Conservation (phyloP, 2,113 vertebrate genomes). For the Neofelis nebulosa region DNA sequence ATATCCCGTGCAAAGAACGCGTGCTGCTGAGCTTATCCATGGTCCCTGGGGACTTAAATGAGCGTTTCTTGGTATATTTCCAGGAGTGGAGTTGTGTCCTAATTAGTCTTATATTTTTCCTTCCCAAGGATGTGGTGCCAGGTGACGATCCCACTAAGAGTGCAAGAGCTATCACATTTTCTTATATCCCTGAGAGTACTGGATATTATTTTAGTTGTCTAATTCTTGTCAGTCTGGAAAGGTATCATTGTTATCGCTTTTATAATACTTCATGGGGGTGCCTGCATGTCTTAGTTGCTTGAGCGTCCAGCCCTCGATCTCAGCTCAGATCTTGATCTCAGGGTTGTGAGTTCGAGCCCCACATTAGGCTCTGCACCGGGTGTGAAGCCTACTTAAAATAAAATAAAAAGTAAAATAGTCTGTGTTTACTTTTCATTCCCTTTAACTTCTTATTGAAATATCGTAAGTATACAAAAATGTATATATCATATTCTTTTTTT, state of each 20-base stretch:
- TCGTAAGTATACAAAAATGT: background rate
- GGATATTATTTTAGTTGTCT: background rate
- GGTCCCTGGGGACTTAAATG: background rate
- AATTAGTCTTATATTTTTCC: background rate
- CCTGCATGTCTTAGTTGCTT: too few relatives aligned
- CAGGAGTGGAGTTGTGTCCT: background rate
- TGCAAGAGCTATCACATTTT: background rate
- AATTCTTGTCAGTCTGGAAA: background rate
- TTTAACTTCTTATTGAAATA: background rate
- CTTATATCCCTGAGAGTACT: background rate
- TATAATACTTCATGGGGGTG: background rate
- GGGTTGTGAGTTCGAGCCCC: too few relatives aligned
- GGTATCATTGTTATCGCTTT: background rate
- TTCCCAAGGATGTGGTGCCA: accelerated
- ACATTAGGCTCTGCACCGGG: too few relatives aligned
- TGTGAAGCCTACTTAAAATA: too few relatives aligned
- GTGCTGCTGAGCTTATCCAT: background rate
- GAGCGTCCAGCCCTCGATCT: too few relatives aligned
- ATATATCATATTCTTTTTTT: background rate
- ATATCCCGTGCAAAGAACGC: background rate
- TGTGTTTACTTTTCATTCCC: background rate
- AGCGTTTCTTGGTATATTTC: background rate
- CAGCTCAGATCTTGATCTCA: too few relatives aligned
- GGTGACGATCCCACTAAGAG: background rate
- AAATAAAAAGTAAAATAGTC: too few relatives aligned